These are phyloP conservation scores for Pogonophryne albipinna DNA, from an alignment of 2,797 vertebrate species.

Conservation along the genomic window DNA sequence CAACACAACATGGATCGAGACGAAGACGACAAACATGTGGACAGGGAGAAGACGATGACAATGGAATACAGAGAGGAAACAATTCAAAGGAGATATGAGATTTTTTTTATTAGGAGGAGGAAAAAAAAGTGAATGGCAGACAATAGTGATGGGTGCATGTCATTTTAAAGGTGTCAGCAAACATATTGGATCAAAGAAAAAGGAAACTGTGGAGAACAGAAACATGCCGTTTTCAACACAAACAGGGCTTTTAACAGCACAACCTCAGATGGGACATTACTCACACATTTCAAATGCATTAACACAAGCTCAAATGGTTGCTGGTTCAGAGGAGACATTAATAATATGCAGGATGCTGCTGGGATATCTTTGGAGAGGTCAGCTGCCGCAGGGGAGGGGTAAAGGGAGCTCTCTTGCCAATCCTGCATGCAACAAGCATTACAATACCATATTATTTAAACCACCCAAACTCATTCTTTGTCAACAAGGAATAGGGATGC, in stretches of 20 bases:
- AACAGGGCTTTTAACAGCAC: constrained; percentile 5
- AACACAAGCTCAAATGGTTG: constrained; percentile 55
- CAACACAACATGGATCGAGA: constrained; percentile 69
- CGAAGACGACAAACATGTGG: constrained; percentile 56
- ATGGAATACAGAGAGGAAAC: constrained; percentile 84
- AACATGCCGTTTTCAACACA: constrained; percentile 19
- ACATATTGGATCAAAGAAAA: constrained; percentile 8
- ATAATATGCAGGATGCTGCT: constrained; percentile 89
- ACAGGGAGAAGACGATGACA: constrained; percentile 81
- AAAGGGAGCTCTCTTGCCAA: constrained; percentile 90
- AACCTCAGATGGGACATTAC: constrained; percentile 1
- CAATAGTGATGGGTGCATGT: constrained; percentile 16
- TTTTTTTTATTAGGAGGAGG: constrained; percentile 41
- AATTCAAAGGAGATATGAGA: constrained; percentile 76
- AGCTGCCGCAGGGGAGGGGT: constrained; percentile 88
- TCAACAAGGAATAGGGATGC: constrained; percentile 88
- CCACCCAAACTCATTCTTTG: constrained; percentile 83
- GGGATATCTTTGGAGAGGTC: constrained; percentile 90
- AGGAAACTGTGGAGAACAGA: constrained; percentile 6
- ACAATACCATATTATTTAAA: constrained; percentile 91
- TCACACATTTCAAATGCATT: constrained; percentile 28
- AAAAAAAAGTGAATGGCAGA: constrained; percentile 17
- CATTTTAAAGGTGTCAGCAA: constrained; percentile 6
- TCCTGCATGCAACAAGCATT: constrained; percentile 98
- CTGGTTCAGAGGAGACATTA: constrained; percentile 82